Evolutionary conservation across 2,113 vertebrate genomes (phyloP), one percentile per base, ranked within the genome.

Genomic region (Sapajus apella): DNA sequence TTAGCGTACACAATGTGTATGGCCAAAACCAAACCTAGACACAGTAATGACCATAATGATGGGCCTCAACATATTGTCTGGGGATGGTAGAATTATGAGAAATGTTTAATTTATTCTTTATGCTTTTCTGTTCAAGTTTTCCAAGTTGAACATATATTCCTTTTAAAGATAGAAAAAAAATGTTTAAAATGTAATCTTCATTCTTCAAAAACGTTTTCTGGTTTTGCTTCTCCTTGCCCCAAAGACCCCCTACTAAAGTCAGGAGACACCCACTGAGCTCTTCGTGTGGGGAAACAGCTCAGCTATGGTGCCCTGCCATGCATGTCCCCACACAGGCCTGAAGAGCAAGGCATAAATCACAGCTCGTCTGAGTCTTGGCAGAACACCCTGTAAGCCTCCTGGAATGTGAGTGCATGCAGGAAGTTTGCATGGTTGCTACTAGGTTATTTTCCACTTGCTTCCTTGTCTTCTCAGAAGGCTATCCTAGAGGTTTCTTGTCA

Each of bases 231-330:
- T 37, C 47, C 23, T 52, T 2, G 9, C 61, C 7, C 58, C 40
- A 21, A 11, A n/a, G 32, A 43, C 20, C n/a, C 4, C 81, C 35
- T 52, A 12, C 1, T 6, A 2, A 30, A 11, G 37, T 58, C n/a
- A 6, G 73, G 45, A 68, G 73, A 56, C 25, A 32, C 1, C 5
- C 4, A 2, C 0, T 3, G 40, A 40, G 55, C 25, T 3, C 50
- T 9, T 27, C 2, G 2, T 0, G 52, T 0, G 14, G 50, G 23
- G 37, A 23, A 9, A 75, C 13, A 47, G 75, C 35, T 52, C 73
- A 12, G 4, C 23, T 8, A 1, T 0, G 18, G 14, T 0, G 37
- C 11, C 8, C 52, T 4, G 21, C 45, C 27, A 3, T 43, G 8
- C 0, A 1, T 0, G 2, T n/a, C 64, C 52, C 55, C 81, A 87